Evolutionary conservation across 2,888 invertebrate genomes (phyloP).

Genomic region (Pachydiplax longipennis): DNA sequence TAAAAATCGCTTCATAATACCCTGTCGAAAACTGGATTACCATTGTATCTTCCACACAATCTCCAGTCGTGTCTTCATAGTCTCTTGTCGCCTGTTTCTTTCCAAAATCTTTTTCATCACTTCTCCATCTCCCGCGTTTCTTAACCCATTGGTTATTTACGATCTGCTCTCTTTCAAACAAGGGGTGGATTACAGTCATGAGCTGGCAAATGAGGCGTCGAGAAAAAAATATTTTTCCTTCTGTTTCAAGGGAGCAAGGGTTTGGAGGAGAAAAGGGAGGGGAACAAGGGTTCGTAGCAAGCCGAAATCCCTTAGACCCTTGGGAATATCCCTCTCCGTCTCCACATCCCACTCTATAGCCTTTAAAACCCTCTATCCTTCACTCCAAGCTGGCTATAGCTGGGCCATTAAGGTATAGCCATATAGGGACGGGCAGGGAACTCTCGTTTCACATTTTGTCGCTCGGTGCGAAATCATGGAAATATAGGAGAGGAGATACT

Average conservation of each 20-base stretch:
- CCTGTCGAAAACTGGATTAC: no score
- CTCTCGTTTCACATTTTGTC: not conserved
- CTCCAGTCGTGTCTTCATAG: no score
- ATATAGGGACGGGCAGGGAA: not conserved
- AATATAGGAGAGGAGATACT: not conserved
- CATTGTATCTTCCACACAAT: no score
- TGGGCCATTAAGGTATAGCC: not conserved
- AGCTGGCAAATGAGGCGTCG: slow-evolving; percentile 37
- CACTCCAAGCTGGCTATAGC: not conserved
- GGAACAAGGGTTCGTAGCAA: not conserved
- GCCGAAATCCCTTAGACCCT: slow-evolving; percentile 8
- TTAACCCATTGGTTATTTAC: slow-evolving; percentile 20
- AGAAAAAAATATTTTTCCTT: not conserved
- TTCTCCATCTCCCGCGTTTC: not conserved
- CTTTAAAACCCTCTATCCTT: not conserved
- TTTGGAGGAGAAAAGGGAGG: not conserved
- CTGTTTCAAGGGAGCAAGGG: not conserved
- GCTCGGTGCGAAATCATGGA: not conserved
- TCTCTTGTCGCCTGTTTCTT: not conserved
- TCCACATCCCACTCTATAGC: not conserved
- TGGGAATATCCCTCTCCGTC: not conserved
- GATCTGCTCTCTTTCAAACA: not conserved
- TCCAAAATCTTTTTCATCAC: not conserved
- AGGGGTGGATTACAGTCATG: slow-evolving; percentile 25
- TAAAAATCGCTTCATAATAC: no score